Percentiles rank a stretch among this genome's conserved stretches.
phyloP scores from a whole-genome alignment of 2,888 invertebrate species.

The Ophion slaviceki region DNA sequence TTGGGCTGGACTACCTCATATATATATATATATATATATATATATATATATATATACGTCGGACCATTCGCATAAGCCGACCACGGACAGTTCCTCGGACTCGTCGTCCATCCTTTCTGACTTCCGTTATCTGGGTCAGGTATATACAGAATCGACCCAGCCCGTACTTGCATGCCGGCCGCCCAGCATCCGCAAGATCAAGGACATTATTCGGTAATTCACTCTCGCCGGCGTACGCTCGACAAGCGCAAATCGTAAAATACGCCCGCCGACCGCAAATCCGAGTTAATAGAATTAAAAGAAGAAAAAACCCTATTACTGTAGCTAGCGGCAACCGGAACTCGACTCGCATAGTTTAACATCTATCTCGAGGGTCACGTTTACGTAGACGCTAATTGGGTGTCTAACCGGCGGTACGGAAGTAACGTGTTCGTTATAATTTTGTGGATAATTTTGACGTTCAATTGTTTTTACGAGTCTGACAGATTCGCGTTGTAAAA shows the following conservation, averaged over 20 bases:
- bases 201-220: slow-evolving; percentile 70
- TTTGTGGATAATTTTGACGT: too few species aligned
- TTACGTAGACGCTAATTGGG: neutral
- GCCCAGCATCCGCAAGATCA: slow-evolving; percentile 73
- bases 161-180: neutral
- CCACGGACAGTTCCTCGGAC: too few species aligned
- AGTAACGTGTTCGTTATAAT: too few species aligned
- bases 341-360: neutral
- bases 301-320: neutral
- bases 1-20: neutral
- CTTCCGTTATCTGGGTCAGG: slow-evolving; percentile 66
- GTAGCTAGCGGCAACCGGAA: neutral
- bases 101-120: slow-evolving; percentile 12
- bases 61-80: too few species aligned
- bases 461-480: too few species aligned
- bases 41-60: too few species aligned
- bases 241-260: neutral
- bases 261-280: too few species aligned
- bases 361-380: neutral
- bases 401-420: neutral
- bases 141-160: slow-evolving; percentile 27
- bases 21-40: too few species aligned
- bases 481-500: too few species aligned
- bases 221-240: slow-evolving; percentile 69
- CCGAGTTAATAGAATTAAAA: slow-evolving; percentile 1